phyloP scores from a whole-genome alignment of 2,113 vertebrate genomes.

The Alosa alosa region DNA sequence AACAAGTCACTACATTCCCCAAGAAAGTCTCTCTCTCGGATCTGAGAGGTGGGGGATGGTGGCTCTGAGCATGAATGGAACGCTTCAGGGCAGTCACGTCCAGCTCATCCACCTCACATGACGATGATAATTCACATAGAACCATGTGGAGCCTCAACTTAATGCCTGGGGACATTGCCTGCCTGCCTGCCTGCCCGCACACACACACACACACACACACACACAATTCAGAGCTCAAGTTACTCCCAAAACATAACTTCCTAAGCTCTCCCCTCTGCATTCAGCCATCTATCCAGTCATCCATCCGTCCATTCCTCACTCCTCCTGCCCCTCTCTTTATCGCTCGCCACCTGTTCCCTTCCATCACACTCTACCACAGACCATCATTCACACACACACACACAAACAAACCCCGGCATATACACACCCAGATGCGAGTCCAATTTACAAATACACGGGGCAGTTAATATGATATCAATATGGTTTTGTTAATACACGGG shows the following conservation, averaged over 20 bases:
- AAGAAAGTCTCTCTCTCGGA: neutral
- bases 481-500: no score
- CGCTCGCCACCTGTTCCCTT: conserved; percentile 62
- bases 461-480: no score
- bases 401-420: neutral
- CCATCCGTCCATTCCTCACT: neutral
- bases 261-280: neutral
- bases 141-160: no score
- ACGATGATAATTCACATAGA: neutral
- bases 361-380: conserved; percentile 38
- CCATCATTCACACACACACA: neutral
- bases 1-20: neutral
- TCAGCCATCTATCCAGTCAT: conserved; percentile 32
- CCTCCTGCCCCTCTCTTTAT: neutral
- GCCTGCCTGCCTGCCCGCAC: no score
- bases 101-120: neutral
- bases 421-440: neutral
- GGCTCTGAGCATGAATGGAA: neutral
- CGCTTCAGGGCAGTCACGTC: neutral
- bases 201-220: neutral
- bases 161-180: no score
- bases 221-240: conserved; percentile 46
- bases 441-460: neutral
- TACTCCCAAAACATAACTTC: conserved; percentile 46
- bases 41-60: neutral